Evolutionary conservation across 2,113 vertebrate species (phyloP).

Genomic region (Gobius niger): DNA sequence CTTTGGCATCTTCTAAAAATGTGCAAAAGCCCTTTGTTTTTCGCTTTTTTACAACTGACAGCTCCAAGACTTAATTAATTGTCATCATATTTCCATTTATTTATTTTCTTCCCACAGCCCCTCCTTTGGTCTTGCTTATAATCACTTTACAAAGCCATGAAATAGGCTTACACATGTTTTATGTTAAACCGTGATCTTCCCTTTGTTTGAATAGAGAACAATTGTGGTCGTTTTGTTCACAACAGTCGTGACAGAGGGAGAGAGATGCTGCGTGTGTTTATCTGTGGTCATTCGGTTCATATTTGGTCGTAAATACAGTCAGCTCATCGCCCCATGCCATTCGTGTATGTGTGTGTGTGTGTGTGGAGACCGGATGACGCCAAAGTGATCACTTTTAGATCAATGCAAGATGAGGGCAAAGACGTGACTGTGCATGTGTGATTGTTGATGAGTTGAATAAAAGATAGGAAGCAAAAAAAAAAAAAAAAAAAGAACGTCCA

Average conservation of each 20-base stretch:
- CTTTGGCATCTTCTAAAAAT: not conserved
- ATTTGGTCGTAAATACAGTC: conserved; percentile 58
- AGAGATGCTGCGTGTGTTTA: conserved; percentile 48
- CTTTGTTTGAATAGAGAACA: conserved; percentile 73
- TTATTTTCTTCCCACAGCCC: conserved; percentile 21
- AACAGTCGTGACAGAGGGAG: conserved; percentile 59
- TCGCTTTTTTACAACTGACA: not conserved
- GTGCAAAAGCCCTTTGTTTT: not conserved
- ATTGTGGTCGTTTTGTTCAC: conserved; percentile 67
- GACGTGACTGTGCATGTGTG: not conserved
- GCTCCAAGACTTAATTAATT: conserved; percentile 28
- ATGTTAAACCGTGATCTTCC: conserved; percentile 69
- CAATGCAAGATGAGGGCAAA: conserved; percentile 39
- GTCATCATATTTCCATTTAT: conserved; percentile 39
- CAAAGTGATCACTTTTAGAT: conserved; percentile 60
- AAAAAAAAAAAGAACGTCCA: not conserved
- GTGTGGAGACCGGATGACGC: conserved; percentile 45
- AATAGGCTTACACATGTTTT: conserved; percentile 68
- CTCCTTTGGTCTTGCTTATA: conserved; percentile 32
- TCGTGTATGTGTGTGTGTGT: conserved; percentile 19
- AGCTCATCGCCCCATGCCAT: conserved; percentile 50
- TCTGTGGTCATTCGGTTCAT: conserved; percentile 64
- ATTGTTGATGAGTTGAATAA: conserved; percentile 26
- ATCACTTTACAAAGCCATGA: conserved; percentile 65
- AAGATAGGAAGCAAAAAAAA: conserved; percentile 20